Conservation (phyloP, 2,797 vertebrate genomes). For the Hoplostethus atlanticus region DNA sequence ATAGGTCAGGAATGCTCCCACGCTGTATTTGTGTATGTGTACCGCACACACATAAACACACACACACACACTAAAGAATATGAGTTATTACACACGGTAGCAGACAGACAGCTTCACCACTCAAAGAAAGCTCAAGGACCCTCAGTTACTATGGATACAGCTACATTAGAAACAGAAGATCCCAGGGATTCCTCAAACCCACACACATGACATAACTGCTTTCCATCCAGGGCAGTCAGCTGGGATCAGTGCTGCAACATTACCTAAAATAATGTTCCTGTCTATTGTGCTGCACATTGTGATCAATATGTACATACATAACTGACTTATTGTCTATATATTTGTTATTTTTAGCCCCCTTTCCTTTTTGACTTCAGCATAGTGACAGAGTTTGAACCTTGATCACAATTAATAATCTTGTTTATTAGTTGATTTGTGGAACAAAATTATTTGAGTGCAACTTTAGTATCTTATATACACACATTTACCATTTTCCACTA, state of each 20-base stretch:
- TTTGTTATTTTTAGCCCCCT: no score
- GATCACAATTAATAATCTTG: no score
- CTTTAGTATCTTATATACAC: no score
- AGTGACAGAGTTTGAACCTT: no score
- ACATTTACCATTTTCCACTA: no score
- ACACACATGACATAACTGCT: conserved; percentile 26
- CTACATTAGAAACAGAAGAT: conserved; percentile 66
- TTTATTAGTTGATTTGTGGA: no score
- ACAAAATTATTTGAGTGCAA: no score
- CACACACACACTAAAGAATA: conserved; percentile 17
- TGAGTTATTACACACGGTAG: conserved; percentile 41
- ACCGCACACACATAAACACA: background rate
- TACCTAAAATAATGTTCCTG: no score
- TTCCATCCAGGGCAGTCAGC: background rate
- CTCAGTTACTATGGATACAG: conserved; percentile 78
- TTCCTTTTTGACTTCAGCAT: no score
- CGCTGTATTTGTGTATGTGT: conserved; percentile 6
- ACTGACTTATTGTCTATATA: no score
- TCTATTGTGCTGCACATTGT: no score
- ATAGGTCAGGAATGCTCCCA: conserved; percentile 35
- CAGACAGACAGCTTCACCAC: conserved; percentile 22
- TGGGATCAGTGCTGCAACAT: background rate
- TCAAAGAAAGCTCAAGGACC: conserved; percentile 63
- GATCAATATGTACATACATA: no score
- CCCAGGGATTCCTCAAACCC: conserved; percentile 75